Evolutionary conservation across 2,888 invertebrate genomes (phyloP).

Genomic region (Lissonota sp.): DNA sequence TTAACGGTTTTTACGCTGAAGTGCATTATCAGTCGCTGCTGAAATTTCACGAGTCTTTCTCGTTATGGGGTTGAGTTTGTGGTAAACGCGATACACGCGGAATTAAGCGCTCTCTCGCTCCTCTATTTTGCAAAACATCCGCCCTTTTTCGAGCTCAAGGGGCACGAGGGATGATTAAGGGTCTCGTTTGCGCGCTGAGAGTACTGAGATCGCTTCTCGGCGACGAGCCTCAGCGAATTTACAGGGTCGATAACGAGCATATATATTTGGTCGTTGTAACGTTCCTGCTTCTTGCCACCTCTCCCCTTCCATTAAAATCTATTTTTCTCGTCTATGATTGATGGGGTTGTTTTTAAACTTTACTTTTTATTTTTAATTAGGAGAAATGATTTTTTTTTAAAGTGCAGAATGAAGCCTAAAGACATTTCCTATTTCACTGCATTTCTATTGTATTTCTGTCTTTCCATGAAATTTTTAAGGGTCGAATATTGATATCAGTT

Average conservation of each 20-base stretch:
- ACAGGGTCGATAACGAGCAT: slow-evolving; percentile 49
- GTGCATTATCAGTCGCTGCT: slow-evolving; percentile 58
- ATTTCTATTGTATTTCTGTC: too few species aligned
- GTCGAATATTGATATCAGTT: too few species aligned
- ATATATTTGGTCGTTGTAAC: slow-evolving; percentile 55
- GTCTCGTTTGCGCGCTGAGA: slow-evolving; percentile 54
- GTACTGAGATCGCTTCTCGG: slow-evolving; percentile 52
- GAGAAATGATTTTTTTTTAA: too few species aligned
- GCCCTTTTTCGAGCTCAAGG: background rate
- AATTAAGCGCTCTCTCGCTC: slow-evolving; percentile 26
- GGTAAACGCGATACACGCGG: slow-evolving; percentile 56
- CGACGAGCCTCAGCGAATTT: slow-evolving; percentile 56
- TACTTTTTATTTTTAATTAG: too few species aligned
- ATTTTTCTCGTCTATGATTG: too few species aligned
- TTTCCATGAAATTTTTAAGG: too few species aligned
- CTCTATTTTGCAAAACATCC: background rate
- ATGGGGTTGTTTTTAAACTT: too few species aligned
- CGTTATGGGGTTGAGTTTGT: slow-evolving; percentile 35
- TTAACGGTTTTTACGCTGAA: slow-evolving; percentile 50
- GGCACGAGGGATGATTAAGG: slow-evolving; percentile 49
- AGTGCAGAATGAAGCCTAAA: too few species aligned
- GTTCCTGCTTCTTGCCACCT: background rate
- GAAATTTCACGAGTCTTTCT: slow-evolving; percentile 45
- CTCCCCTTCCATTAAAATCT: background rate
- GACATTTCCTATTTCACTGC: too few species aligned